A percentile compares a stretch with the other conserved stretches of the same genome.
Conservation (phyloP, 1,140 invertebrate genomes). For the Oncopodura yosiiana region DNA sequence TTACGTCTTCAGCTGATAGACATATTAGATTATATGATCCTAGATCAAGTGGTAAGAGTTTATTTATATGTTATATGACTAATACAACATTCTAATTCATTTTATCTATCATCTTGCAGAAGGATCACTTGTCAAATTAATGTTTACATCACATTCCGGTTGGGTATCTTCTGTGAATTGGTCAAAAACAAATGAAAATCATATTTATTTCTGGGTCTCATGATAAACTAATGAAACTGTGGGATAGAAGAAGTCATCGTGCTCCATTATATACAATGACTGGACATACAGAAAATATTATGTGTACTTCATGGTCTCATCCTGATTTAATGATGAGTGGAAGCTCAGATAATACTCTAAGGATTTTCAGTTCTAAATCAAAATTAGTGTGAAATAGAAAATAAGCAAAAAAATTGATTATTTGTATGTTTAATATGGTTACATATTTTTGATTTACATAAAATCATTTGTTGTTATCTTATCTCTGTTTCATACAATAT, state of each 20-base stretch:
- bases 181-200: constrained; percentile 70
- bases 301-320: constrained; percentile 89
- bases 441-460: constrained; percentile 10
- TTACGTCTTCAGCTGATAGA: constrained; percentile 81
- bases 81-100: constrained; percentile 1
- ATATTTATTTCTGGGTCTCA: constrained; percentile 90
- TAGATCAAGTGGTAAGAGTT: constrained; percentile 60
- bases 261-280: constrained; percentile 83
- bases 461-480: background rate
- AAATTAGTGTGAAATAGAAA: background rate
- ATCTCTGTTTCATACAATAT: background rate
- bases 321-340: constrained; percentile 77
- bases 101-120: constrained; percentile 49
- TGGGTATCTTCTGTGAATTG: constrained; percentile 87
- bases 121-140: constrained; percentile 72
- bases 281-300: constrained; percentile 89
- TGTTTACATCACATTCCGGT: constrained; percentile 77
- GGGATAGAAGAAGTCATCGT: constrained; percentile 88
- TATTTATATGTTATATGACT: background rate
- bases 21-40: constrained; percentile 86
- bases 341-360: constrained; percentile 82
- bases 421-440: constrained; percentile 14
- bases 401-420: background rate
- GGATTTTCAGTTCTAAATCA: constrained; percentile 67
- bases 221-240: constrained; percentile 83